Evolutionary conservation across 2,888 invertebrate species (phyloP).

Genomic region (Hypsopygia costalis): DNA sequence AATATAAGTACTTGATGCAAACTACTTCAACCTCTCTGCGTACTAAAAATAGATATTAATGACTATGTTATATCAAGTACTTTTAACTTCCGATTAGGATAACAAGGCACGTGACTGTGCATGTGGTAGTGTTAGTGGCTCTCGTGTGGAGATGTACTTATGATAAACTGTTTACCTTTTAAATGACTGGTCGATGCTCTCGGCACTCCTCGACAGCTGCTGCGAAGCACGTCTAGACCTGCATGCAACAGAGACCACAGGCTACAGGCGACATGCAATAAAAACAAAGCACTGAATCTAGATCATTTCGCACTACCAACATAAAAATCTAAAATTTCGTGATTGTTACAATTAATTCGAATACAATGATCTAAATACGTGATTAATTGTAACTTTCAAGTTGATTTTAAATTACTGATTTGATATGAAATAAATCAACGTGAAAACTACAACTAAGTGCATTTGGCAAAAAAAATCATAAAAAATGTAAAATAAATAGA

Average conservation of each 20-base stretch:
- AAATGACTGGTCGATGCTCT: conserved; percentile 81
- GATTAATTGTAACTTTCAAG: too few species aligned
- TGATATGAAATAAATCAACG: conserved; percentile 19
- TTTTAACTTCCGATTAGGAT: too few species aligned
- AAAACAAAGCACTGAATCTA: background rate
- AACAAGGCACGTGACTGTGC: background rate
- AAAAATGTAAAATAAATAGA: conserved; percentile 32
- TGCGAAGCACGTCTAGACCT: conserved; percentile 94
- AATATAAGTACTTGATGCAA: too few species aligned
- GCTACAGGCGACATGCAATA: conserved; percentile 49
- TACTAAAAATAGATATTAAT: too few species aligned
- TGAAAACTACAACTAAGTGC: conserved; percentile 32
- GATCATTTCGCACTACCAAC: conserved; percentile 11
- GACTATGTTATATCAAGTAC: too few species aligned
- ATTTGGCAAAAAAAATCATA: conserved; percentile 32
- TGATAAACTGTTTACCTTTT: conserved; percentile 79
- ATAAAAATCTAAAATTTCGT: conserved; percentile 5
- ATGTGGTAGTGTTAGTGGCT: background rate
- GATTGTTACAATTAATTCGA: background rate
- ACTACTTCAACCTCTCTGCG: too few species aligned
- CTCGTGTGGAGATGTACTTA: background rate
- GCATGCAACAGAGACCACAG: conserved; percentile 79
- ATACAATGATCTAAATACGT: too few species aligned
- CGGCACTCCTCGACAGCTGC: conserved; percentile 86
- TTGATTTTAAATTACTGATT: too few species aligned